These are phyloP conservation scores for Apotomis capreana DNA, from an alignment of 2,888 invertebrate species.

Conservation along the genomic window DNA sequence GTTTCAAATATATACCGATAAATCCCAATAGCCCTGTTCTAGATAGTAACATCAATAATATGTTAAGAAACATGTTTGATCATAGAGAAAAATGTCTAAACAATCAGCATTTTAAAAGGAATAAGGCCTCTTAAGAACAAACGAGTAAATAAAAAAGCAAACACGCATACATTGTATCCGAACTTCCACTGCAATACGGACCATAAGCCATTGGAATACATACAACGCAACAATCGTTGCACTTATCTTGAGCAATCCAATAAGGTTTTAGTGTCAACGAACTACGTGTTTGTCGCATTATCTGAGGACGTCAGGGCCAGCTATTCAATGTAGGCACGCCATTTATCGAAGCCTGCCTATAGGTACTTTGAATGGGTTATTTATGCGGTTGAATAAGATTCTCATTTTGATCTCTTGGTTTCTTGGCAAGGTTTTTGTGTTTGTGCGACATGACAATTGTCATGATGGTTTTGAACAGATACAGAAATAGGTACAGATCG, in stretches of 20 bases:
- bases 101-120: no score
- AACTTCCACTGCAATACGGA: conserved; percentile 6
- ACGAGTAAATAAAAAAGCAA: conserved; percentile 13
- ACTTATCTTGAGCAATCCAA: conserved; percentile 38
- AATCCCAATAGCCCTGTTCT: no score
- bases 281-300: conserved; percentile 40
- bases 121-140: no score
- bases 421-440: not conserved
- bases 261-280: conserved; percentile 46
- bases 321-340: conserved; percentile 16
- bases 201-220: conserved; percentile 7
- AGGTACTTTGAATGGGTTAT: conserved; percentile 18
- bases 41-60: no score
- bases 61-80: no score
- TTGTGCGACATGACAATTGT: no score
- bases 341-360: not conserved
- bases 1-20: no score
- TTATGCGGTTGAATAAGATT: not conserved
- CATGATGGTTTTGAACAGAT: no score
- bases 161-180: not conserved
- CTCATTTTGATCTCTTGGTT: not conserved
- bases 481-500: no score
- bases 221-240: not conserved
- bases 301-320: conserved; percentile 37
- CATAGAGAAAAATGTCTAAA: no score